Base-by-base conservation (phyloP, 1,140 invertebrate species). In the Hestina assimilis region DNA sequence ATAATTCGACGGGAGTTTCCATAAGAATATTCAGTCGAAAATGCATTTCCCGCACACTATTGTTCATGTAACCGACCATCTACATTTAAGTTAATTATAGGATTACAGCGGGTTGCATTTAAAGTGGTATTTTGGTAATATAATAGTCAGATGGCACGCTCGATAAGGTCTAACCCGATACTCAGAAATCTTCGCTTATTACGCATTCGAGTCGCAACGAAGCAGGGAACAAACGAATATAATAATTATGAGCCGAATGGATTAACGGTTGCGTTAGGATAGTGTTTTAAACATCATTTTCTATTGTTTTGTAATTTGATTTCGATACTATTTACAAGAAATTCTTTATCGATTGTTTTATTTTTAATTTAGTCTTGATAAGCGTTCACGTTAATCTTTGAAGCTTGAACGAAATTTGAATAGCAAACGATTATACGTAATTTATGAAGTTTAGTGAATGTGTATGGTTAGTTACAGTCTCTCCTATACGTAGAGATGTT, bases 81-180 rank as follows among this genome's bases (percentile, higher is more conserved):
- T 83, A 78, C 73, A 83, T 78, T 85, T 83, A 87, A 85, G 73
- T 83, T 85, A 87, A 87, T 87, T 87, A 87, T 84, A 84, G 81
- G 82, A 83, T 84, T 82, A 85, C 68, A 69, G 48, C 51, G 66
- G 61, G 75, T 66, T 82, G 82, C 76, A 83, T 85, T 87, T 87
- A 79, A 81, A 85, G 79, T 83, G 78, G 80, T 85, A 84, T 87
- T 87, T 87, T 79, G 82, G 82, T 87, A 87, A 83, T 87, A 87
- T 87, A 83, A 87, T 83, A 85, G 84, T 85, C 75, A 81, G 84
- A 87, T 87, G 79, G 84, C 82, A 87, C 82, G 81, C 74, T 72
- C 69, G 84, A 87, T 87, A 85, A 76, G 66, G 75, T 63, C 73
- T 62, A 75, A 73, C 66, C 66, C 69, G 73, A 82, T 87, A 85